These are phyloP conservation scores for Chaetogeoica ovagalla DNA, from an alignment of 2,888 invertebrate species.

Conservation along the genomic window DNA sequence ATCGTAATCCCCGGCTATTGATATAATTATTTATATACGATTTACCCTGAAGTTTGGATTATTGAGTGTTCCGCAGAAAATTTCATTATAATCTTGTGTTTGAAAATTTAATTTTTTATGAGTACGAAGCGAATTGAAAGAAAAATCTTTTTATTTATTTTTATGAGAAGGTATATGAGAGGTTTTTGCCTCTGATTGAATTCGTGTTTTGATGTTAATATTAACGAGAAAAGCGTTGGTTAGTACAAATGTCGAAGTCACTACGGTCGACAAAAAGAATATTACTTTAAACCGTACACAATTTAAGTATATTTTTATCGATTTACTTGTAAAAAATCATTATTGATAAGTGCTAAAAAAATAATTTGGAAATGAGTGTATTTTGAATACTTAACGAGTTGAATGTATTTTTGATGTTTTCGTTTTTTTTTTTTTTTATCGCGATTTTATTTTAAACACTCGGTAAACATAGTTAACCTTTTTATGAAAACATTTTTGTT, in stretches of 20 bases:
- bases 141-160: neutral
- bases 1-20: no score
- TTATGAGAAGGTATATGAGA: neutral
- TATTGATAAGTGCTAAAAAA: neutral
- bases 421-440: neutral
- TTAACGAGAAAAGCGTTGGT: no score
- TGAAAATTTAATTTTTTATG: neutral
- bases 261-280: neutral
- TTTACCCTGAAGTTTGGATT: neutral
- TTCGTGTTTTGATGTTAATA: neutral
- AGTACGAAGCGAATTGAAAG: neutral
- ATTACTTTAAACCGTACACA: no score
- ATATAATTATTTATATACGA: no score
- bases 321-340: neutral
- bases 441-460: neutral
- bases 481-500: neutral
- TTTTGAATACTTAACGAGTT: neutral
- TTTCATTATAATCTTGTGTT: neutral
- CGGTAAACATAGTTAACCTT: conserved; percentile 1
- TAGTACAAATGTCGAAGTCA: neutral
- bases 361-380: no score
- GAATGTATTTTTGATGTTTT: no score
- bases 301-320: neutral
- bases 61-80: neutral
- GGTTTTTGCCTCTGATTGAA: neutral